Evolutionary conservation across 2,113 vertebrate species (phyloP), one percentile per base, ranked within the genome.

Genomic region (Heliornis fulica): DNA sequence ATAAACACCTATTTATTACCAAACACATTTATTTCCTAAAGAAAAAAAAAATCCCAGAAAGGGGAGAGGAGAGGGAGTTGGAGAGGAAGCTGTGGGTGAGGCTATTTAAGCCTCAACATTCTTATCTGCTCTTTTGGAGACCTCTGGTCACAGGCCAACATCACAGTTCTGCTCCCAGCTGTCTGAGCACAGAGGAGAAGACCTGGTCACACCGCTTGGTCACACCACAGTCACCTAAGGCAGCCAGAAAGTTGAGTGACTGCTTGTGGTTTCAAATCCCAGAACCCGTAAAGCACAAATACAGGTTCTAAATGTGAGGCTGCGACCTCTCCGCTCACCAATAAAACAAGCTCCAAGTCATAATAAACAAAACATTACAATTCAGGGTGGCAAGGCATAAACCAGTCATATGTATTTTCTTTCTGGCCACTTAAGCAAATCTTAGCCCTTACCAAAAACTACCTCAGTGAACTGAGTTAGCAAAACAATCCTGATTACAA

Each of bases 401-500:
- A 96, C 90, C 87, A 91, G 40, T 86, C 60, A 43, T 51, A 88
- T 75, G 59, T 91, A 71, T 97, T 97, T 96, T 96, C 91, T 83
- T 96, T 83, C 83, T 97, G 94, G 93, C 50, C 93, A 88, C 87
- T 97, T 97, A 96, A 97, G 83, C 81, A 95, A 89, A 93, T 92
- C 95, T 94, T 90, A 93, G 93, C 51, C 64, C 90, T 97, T 86
- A 91, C 97, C 94, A 96, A 97, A 97, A 95, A 79, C 56, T 95
- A 92, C 95, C 93, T 97, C 70, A 2, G 75, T 87, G 95, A 97
- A 82, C 94, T 96, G 78, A 96, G 96, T 95, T 94, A 97, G 95
- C 93, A 98, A 98, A 97, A 96, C 95, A 97, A 32, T 50, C 87
- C 87, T 93, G 78, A 96, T 97, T 95, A 94, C 83, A 97, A 92